Evolutionary conservation across 2,113 vertebrate species (phyloP).

Genomic region (Phyllostomus hastatus): DNA sequence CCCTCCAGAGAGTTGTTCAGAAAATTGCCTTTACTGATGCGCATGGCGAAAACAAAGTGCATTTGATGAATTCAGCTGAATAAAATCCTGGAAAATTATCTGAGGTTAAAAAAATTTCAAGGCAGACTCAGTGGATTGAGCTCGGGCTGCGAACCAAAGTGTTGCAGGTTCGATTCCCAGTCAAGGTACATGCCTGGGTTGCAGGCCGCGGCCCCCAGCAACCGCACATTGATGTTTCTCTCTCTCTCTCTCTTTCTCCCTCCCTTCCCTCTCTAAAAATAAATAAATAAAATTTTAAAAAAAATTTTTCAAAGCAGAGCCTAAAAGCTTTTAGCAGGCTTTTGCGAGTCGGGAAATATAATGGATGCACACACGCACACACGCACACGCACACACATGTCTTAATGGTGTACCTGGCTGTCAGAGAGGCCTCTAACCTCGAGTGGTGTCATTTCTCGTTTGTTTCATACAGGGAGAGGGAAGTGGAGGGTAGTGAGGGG

Average conservation of each 20-base stretch:
- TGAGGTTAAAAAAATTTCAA: constrained; percentile 69
- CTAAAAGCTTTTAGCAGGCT: constrained; percentile 72
- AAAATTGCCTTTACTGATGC: constrained; percentile 78
- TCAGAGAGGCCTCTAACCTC: neutral
- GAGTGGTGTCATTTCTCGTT: neutral
- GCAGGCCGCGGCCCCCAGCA: too few species aligned
- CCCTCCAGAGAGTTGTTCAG: constrained; percentile 72
- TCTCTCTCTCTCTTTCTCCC: too few species aligned
- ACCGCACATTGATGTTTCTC: too few species aligned
- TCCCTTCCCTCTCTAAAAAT: too few species aligned
- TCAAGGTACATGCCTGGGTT: too few species aligned
- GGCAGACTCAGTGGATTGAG: neutral
- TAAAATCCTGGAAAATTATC: constrained; percentile 71
- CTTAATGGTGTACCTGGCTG: neutral
- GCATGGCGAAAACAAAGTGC: constrained; percentile 61
- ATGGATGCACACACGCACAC: rapidly evolving
- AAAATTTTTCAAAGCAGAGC: constrained; percentile 59
- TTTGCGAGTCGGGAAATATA: neutral
- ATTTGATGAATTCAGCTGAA: constrained; percentile 65
- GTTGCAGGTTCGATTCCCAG: too few species aligned
- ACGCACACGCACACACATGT: rapidly evolving
- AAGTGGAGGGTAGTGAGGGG: neutral
- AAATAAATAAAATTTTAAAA: neutral
- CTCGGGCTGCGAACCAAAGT: too few species aligned
- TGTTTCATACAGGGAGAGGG: neutral